A percentile compares a stretch with the other conserved stretches of the same genome.
Conservation (phyloP, 2,113 vertebrate species). For the Mohoua ochrocephala region DNA sequence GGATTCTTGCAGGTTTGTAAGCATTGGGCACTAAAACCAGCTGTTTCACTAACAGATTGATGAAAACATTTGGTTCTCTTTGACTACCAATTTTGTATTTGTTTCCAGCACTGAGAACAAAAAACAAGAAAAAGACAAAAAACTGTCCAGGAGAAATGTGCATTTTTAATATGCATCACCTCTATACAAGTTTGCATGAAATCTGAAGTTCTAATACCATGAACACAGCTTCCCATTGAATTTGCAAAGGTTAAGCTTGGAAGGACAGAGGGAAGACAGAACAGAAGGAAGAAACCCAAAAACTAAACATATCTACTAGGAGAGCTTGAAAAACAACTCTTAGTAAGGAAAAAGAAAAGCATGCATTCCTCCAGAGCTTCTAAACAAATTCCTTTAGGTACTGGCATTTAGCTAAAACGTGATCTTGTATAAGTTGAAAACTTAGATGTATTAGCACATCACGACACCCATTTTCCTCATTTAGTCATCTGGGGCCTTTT, state of each 20-base stretch:
- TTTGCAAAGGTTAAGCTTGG: not conserved
- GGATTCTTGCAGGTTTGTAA: not conserved
- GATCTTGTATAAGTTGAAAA: not conserved
- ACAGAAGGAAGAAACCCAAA: not conserved
- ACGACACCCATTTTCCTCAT: not conserved
- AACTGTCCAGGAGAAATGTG: not conserved
- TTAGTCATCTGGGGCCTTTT: not conserved
- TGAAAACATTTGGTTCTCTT: not conserved
- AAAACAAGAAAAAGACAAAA: not conserved
- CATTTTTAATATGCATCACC: not conserved
- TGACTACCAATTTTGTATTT: not conserved
- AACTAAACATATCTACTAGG: not conserved
- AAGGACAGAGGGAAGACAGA: not conserved
- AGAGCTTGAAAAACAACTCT: not conserved
- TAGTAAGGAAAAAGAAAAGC: not conserved
- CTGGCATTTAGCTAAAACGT: not conserved
- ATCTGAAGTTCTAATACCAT: not conserved
- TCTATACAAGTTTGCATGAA: not conserved
- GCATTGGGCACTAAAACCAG: not conserved
- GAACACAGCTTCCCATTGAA: not conserved
- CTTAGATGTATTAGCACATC: not conserved
- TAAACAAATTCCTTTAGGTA: not conserved
- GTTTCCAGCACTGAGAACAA: not conserved
- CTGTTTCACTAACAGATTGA: not conserved
- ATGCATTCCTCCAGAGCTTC: not conserved